Base-by-base conservation (phyloP, 2,113 vertebrate species). In the Protomyctophum bolini region DNA sequence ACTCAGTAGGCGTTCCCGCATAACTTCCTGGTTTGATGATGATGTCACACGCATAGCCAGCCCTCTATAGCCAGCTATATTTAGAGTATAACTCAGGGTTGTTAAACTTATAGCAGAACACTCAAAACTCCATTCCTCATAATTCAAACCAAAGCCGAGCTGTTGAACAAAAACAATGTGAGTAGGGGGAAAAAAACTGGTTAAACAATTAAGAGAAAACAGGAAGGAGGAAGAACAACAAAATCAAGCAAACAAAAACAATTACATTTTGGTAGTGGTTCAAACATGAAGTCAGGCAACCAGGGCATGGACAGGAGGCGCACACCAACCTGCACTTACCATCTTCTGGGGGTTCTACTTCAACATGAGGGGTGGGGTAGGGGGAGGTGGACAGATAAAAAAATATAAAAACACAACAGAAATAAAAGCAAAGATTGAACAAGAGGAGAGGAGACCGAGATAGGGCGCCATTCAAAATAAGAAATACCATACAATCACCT, bases 261-360 rank as follows among this genome's bases (percentile, higher is more conserved):
- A 52, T 50, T 46, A 2, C 45, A 69, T 75, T 71, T 55, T 0
- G 1, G 29, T 61, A 51, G 63, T 69, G 46, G 63, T 64, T 50
- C 81, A 75, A 72, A 80, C 77, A 86, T 69, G 91, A 91, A 93
- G 93, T 62, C 73, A 83, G 92, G 67, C 54, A 76, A 66, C 77
- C 88, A 91, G 81, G 68, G 83, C 83, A 87, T 87, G 70, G 87
- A 92, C 92, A 89, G 91, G 91, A 92, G 88, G 91, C 90, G 92
- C 93, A 94, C 91, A 83, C 76, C 90, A 84, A 87, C 94, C 93
- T 93, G 90, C 94, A 98, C 97, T 99, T 96, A 98, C 97, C 97
- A 98, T 98, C 93, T 95, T 98, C 94, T 96, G 95, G 91, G 94
- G 94, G 95, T 95, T 97, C 97, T 99, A 98, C 95, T 95, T 97